Evolutionary conservation across 2,797 vertebrate genomes (phyloP), one percentile per base, ranked within the genome.

Genomic region (Prionace glauca): DNA sequence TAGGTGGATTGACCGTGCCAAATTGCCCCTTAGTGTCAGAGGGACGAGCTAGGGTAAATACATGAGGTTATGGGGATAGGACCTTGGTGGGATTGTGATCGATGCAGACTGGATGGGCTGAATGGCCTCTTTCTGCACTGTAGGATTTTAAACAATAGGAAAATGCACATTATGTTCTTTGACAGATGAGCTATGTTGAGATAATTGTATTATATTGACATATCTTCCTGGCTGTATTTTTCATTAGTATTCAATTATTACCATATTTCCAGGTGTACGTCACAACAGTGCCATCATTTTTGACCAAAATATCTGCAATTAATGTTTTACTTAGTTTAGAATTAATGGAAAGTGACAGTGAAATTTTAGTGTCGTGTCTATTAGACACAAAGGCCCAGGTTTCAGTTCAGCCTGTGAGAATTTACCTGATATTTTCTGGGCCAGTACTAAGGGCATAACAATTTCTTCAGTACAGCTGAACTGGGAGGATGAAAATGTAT

Each of bases 141-240:
- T 56, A 56, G 5, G 50, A 56, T 56, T 56, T 7, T 56, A 56
- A 56, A 56, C 18, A 45, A 50, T 95, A 45, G 24, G 93, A 16
- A 16, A 8, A 72, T 26, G 45, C 50, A 69, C 26, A 77, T 77
- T 41, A 95, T 95, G 69, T 56, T 77, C 71, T 2, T 95, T 95
- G 93, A 95, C 71, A 72, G 41, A 95, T 95, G 45, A 32, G 45
- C 26, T 32, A 22, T 18, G 69, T 95, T 45, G 56, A 56, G 7
- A 77, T 95, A 95, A 94, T 74, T 94, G 26, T 50, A 95, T 95
- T 77, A 56, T 95, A 29, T 32, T 56, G 45, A 95, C 77, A n/a
- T 56, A 95, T 72, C 41, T 74, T 74, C 60, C 11, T 72, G 77
- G 71, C 56, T n/a, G 60, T 9, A n/a, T 69, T 36, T 95, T 74